A percentile compares a stretch with the other conserved stretches of the same genome.
Evolutionary conservation across 2,113 vertebrate genomes (phyloP).

Genomic region (Lophius piscatorius): DNA sequence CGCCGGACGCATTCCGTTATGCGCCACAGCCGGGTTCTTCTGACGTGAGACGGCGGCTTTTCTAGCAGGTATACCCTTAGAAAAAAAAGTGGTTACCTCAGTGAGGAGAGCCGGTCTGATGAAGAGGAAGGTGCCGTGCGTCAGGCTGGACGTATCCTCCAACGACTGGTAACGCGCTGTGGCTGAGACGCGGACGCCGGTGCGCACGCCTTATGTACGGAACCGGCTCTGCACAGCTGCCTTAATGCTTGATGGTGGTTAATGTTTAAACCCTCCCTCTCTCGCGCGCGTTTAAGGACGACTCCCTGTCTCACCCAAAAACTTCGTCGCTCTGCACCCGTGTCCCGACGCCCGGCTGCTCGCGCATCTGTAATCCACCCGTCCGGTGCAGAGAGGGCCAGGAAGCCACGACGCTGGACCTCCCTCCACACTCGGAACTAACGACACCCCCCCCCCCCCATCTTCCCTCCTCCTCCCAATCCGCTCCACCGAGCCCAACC

Average conservation of each 20-base stretch:
- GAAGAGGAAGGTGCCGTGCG: constrained; percentile 7
- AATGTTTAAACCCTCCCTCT: constrained; percentile 74
- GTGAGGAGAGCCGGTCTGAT: constrained; percentile 7
- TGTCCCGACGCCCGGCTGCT: constrained; percentile 47
- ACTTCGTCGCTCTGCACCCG: constrained; percentile 67
- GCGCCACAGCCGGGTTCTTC: no score
- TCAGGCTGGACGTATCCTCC: constrained; percentile 26
- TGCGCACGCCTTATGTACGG: constrained; percentile 70
- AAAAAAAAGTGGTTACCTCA: constrained; percentile 42
- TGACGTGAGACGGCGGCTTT: no score
- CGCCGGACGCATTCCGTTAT: constrained; percentile 20
- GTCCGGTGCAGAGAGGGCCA: constrained; percentile 62
- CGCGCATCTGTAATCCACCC: constrained; percentile 65
- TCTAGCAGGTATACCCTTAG: background rate
- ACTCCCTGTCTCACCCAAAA: constrained; percentile 30
- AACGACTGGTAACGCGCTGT: constrained; percentile 38
- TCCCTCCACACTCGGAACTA: constrained; percentile 36
- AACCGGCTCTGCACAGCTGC: constrained; percentile 56
- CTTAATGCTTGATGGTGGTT: constrained; percentile 54
- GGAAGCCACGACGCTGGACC: constrained; percentile 73
- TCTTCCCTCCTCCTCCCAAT: background rate
- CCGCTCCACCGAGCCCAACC: constrained; percentile 14
- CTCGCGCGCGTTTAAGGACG: constrained; percentile 39
- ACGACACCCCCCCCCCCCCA: constrained; percentile 13
- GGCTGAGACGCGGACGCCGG: constrained; percentile 61